A percentile compares a stretch with the other conserved stretches of the same genome.
phyloP scores from a whole-genome alignment of 2,888 invertebrate species.

The Cistogaster globosa region DNA sequence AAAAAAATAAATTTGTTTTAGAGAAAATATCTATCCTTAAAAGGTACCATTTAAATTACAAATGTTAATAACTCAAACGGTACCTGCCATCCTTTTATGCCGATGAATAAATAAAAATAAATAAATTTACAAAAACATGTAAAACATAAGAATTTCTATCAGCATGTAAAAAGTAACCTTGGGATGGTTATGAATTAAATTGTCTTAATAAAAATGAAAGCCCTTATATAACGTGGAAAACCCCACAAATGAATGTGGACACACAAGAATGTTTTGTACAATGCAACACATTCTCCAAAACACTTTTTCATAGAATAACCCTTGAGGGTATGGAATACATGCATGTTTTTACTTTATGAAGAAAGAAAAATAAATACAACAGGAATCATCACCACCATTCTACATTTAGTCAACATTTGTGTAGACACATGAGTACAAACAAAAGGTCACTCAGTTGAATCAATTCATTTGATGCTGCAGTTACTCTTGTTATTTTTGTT shows the following conservation, averaged over 20 bases:
- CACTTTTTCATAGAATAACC: slow-evolving; percentile 27
- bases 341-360: slow-evolving; percentile 21
- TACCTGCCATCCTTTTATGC: too few relatives aligned
- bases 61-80: too few relatives aligned
- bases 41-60: too few relatives aligned
- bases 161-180: slow-evolving; percentile 33
- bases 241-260: slow-evolving; percentile 6
- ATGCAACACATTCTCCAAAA: background rate
- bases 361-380: slow-evolving; percentile 31
- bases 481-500: background rate
- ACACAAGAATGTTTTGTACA: slow-evolving; percentile 48
- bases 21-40: too few relatives aligned
- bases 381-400: slow-evolving; percentile 40
- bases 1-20: too few relatives aligned
- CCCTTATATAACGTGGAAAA: slow-evolving; percentile 17
- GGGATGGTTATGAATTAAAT: slow-evolving; percentile 61
- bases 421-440: slow-evolving; percentile 56
- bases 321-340: slow-evolving; percentile 53
- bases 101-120: too few relatives aligned
- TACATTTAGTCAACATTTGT: slow-evolving; percentile 34
- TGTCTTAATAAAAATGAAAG: slow-evolving; percentile 46
- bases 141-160: background rate
- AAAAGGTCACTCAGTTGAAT: slow-evolving; percentile 74
- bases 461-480: slow-evolving; percentile 67
- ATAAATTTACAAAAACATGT: background rate